A percentile compares a stretch with the other conserved stretches of the same genome.
Conservation (phyloP, 2,113 vertebrate genomes). For the Canis aureus region DNA sequence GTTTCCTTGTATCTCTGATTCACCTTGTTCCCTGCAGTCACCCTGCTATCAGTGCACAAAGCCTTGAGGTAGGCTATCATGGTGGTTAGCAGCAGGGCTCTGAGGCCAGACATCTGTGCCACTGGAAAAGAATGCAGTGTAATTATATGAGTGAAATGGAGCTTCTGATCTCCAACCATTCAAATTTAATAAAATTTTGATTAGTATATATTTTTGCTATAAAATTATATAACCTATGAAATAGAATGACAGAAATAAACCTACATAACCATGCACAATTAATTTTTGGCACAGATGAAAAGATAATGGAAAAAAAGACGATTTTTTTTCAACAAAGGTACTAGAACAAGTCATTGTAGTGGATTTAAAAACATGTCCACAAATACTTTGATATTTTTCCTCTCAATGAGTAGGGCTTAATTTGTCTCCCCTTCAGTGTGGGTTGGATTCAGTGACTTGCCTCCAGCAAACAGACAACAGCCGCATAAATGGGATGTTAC, state of each 20-base stretch:
- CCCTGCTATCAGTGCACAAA: not conserved
- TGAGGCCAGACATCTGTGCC: not conserved
- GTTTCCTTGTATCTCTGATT: not conserved
- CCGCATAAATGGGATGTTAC: not conserved
- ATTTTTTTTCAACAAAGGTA: not conserved
- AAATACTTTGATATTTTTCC: not conserved
- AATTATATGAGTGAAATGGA: not conserved
- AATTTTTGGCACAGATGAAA: not conserved
- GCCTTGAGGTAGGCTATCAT: not conserved
- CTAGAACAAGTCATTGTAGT: not conserved
- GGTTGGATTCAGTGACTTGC: not conserved
- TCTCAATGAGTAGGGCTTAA: not conserved
- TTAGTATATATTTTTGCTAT: not conserved
- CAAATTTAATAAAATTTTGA: not conserved
- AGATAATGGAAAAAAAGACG: not conserved
- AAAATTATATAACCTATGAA: not conserved
- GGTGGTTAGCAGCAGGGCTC: not conserved
- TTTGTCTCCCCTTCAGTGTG: not conserved
- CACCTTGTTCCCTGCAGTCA: not conserved
- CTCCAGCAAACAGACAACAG: not conserved
- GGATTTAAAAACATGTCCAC: not conserved
- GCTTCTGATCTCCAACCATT: not conserved
- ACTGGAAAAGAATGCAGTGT: not conserved
- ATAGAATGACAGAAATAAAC: not conserved
- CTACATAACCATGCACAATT: not conserved